These are phyloP conservation scores for Drosophila micromelanica DNA, from an alignment of 1,140 invertebrate species.

Conservation along the genomic window DNA sequence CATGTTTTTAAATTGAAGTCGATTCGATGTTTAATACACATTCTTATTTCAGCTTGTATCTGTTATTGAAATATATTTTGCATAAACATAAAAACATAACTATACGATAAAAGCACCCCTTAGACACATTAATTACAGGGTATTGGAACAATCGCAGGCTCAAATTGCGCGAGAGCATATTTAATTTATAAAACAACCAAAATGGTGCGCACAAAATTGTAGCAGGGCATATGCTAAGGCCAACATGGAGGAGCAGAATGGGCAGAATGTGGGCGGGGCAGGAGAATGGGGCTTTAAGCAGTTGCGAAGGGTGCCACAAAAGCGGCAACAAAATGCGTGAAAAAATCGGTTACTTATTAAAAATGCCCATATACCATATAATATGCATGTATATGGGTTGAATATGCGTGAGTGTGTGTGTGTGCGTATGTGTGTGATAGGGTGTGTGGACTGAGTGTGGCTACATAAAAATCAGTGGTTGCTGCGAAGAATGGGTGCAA, in stretches of 20 bases:
- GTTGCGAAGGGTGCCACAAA: slow-evolving; percentile 17
- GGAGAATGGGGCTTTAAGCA: neutral
- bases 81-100: too few relatives aligned
- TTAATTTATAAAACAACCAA: slow-evolving; percentile 76
- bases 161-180: slow-evolving; percentile 61
- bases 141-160: slow-evolving; percentile 44
- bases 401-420: slow-evolving; percentile 20
- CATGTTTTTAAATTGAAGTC: neutral
- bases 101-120: neutral
- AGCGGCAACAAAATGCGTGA: slow-evolving; percentile 39
- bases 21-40: neutral
- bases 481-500: slow-evolving; percentile 50
- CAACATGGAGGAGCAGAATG: neutral
- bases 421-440: neutral
- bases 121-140: neutral
- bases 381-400: slow-evolving; percentile 49
- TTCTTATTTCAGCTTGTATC: neutral
- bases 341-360: slow-evolving; percentile 76
- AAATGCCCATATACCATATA: slow-evolving; percentile 78
- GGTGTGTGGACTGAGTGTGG: slow-evolving; percentile 26
- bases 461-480: slow-evolving; percentile 69
- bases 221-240: slow-evolving; percentile 17
- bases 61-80: neutral
- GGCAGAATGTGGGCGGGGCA: neutral
- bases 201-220: slow-evolving; percentile 60